Evolutionary conservation across 1,140 invertebrate genomes (phyloP).

Genomic region (Drosophila pachea): DNA sequence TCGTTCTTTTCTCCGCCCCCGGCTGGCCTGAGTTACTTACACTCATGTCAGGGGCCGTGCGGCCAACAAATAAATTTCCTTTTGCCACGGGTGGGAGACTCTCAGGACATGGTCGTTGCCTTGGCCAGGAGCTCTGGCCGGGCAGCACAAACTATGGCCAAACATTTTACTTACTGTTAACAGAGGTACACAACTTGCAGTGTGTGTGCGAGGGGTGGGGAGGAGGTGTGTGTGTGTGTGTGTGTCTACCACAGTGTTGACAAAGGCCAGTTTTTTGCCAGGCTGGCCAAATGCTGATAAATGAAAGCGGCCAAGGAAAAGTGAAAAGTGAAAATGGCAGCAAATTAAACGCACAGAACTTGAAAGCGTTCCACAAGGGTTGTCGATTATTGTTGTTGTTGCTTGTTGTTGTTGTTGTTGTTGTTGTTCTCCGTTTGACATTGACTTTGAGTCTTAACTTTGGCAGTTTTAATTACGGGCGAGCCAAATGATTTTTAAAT

Average conservation of each 20-base stretch:
- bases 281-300: conserved; percentile 47
- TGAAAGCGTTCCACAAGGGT: conserved; percentile 41
- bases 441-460: conserved; percentile 18
- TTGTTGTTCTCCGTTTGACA: conserved; percentile 23
- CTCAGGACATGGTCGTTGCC: too few relatives aligned
- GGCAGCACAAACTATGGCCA: conserved; percentile 59
- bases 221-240: conserved; percentile 8
- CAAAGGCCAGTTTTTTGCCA: conserved; percentile 51
- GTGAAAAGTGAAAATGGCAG: conserved; percentile 72
- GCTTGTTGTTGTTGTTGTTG: conserved; percentile 14
- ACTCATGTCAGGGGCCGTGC: conserved; percentile 34
- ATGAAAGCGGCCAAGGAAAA: conserved; percentile 44
- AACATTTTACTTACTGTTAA: conserved; percentile 69
- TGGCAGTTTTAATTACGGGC: conserved; percentile 69
- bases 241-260: conserved; percentile 60
- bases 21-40: conserved; percentile 36
- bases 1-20: conserved; percentile 12
- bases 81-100: conserved; percentile 1
- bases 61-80: conserved; percentile 56
- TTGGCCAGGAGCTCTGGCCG: too few relatives aligned
- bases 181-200: conserved; percentile 54
- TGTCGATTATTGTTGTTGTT: not conserved
- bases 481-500: conserved; percentile 57
- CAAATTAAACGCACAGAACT: conserved; percentile 68
- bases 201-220: not conserved